Evolutionary conservation across 2,888 invertebrate species (phyloP).

Genomic region (Drymonia ruficornis): DNA sequence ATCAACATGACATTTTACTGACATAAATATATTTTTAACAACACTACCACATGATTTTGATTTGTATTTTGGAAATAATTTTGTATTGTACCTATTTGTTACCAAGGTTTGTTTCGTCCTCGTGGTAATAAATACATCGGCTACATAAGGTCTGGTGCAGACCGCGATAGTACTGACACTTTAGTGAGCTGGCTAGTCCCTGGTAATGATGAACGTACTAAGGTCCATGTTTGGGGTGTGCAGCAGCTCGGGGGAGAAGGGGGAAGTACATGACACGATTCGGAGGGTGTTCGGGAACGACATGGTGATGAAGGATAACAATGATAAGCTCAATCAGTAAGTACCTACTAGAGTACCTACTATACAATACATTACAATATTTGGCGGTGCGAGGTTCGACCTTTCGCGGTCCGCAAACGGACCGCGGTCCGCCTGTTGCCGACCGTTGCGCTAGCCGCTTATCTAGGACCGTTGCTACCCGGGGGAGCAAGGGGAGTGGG

Average conservation of each 20-base stretch:
- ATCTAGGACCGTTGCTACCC: too few relatives aligned
- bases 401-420: too few relatives aligned
- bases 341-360: slow-evolving; percentile 16
- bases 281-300: slow-evolving; percentile 72
- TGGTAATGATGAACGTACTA: slow-evolving; percentile 72
- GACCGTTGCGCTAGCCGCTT: too few relatives aligned
- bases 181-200: not conserved
- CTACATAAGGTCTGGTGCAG: too few relatives aligned
- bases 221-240: slow-evolving; percentile 77
- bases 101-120: not conserved
- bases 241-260: slow-evolving; percentile 70
- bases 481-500: too few relatives aligned
- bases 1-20: not conserved
- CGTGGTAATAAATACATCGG: too few relatives aligned
- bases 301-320: slow-evolving; percentile 74
- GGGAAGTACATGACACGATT: slow-evolving; percentile 72
- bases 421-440: too few relatives aligned
- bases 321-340: slow-evolving; percentile 68
- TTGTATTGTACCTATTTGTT: slow-evolving; percentile 19
- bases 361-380: too few relatives aligned
- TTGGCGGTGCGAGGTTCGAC: too few relatives aligned
- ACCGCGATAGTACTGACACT: too few relatives aligned
- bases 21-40: slow-evolving; percentile 23
- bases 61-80: slow-evolving; percentile 29
- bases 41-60: slow-evolving; percentile 27